Evolutionary conservation across 2,797 vertebrate species (phyloP), one percentile per base, ranked within the genome.

Genomic region (Botia kubotai): DNA sequence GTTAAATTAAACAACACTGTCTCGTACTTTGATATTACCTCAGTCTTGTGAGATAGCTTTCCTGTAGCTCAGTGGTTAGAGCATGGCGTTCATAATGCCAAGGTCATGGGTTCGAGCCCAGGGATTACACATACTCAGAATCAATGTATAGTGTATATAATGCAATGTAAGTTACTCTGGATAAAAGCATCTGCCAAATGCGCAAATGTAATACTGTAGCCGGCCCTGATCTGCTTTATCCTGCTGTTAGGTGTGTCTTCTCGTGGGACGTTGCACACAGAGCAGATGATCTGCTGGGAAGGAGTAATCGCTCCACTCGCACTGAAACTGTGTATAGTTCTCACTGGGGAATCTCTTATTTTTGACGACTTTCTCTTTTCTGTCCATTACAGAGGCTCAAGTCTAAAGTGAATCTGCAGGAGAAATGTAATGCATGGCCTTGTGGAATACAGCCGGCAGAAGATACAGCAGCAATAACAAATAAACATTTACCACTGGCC

Each of bases 331-430:
- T 36, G 2, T 36, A 2, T 36, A 36, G 6, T 2, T 26, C n/a
- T 5, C 14, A 43, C 8, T 14, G 33, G 75, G 33, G 68, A 55
- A 26, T 57, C 14, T 60, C 2, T 57, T 1, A 8, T 26, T 36
- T 46, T 55, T 33, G 12, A 57, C 19, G 10, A 10, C 16, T 68
- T 46, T 39, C 29, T 67, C 4, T 39, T 57, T 58, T 57, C 21
- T 53, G 68, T 77, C 19, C 2, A 57, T 57, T 68, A 68, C 33
- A 36, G 36, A 13, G 11, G 68, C 33, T 46, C n/a, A 68, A 55
- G 43, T 23, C 4, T 21, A 46, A 58, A 77, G 13, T 58, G 19
- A 69, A 77, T 69, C 65, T 57, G 39, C 21, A 77, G 52, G 29
- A 57, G 23, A 77, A 67, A 26, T 39, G 39, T 8, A 58, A 26